A percentile compares a stretch with the other conserved stretches of the same genome.
These are phyloP conservation scores for Parnassius smintheus DNA, from an alignment of 2,888 invertebrate species.

Conservation along the genomic window DNA sequence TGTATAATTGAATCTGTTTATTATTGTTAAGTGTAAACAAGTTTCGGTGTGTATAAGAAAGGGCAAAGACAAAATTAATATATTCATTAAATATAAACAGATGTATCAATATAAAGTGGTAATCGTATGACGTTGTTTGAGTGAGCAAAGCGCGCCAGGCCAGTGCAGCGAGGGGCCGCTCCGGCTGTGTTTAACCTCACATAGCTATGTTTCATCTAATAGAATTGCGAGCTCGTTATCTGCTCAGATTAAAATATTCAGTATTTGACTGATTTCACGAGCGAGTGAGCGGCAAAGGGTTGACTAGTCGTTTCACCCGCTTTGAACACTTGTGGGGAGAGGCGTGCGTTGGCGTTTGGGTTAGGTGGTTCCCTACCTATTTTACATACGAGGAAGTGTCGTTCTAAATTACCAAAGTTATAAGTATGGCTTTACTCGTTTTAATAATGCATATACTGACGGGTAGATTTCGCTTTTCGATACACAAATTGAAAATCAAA, in stretches of 20 bases:
- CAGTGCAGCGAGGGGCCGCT: slow-evolving; percentile 47
- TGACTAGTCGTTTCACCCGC: slow-evolving; percentile 77
- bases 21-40: too few species aligned
- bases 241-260: slow-evolving; percentile 82
- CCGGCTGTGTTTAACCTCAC: slow-evolving; percentile 66
- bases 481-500: slow-evolving; percentile 22
- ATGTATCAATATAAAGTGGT: slow-evolving; percentile 13
- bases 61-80: slow-evolving; percentile 3
- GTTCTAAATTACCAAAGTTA: slow-evolving; percentile 46
- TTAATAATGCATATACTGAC: slow-evolving; percentile 31
- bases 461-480: slow-evolving; percentile 19
- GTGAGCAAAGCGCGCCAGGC: slow-evolving; percentile 21
- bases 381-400: slow-evolving; percentile 63
- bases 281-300: slow-evolving; percentile 80
- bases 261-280: slow-evolving; percentile 82
- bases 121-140: slow-evolving; percentile 7
- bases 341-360: slow-evolving; percentile 48
- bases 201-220: slow-evolving; percentile 78
- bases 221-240: slow-evolving; percentile 81
- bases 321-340: slow-evolving; percentile 78
- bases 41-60: not conserved
- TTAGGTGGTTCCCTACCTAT: slow-evolving; percentile 53
- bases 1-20: too few species aligned
- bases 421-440: slow-evolving; percentile 40
- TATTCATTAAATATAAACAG: slow-evolving; percentile 17